A percentile compares a stretch with the other conserved stretches of the same genome.
Conservation (phyloP, 92 coral and sea anemone species). For the Heteractis magnifica region DNA sequence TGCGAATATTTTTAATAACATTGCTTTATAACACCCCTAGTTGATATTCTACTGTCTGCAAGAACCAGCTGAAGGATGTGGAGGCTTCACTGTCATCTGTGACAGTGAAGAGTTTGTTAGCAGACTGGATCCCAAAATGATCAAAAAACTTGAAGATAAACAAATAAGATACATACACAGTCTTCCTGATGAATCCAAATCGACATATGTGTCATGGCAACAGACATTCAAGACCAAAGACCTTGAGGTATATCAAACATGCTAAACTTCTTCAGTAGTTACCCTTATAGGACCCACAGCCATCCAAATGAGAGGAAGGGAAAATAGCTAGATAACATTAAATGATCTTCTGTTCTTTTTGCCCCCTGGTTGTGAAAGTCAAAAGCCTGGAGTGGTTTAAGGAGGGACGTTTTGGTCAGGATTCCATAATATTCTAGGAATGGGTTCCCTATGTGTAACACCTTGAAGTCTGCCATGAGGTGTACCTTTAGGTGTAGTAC, state of each 20-base stretch:
- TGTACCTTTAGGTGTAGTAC: too few relatives aligned
- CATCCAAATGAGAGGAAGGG: too few relatives aligned
- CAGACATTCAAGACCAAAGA: slow-evolving; percentile 56
- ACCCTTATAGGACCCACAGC: too few relatives aligned
- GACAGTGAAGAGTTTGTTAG: slow-evolving; percentile 49
- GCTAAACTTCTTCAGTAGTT: background rate
- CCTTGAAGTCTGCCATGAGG: too few relatives aligned
- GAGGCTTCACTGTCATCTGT: slow-evolving; percentile 68
- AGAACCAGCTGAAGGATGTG: slow-evolving; percentile 69
- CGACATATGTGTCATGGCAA: slow-evolving; percentile 64
- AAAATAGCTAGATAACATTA: too few relatives aligned
- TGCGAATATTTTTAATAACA: background rate
- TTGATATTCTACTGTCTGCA: slow-evolving; percentile 48
- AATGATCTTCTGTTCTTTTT: too few relatives aligned
- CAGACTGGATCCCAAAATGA: slow-evolving; percentile 52
- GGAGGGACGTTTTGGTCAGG: too few relatives aligned
- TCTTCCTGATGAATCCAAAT: slow-evolving; percentile 48
- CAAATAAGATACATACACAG: slow-evolving; percentile 40
- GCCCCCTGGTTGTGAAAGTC: too few relatives aligned
- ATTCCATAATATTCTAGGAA: too few relatives aligned
- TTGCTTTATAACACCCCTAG: background rate
- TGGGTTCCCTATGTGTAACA: too few relatives aligned
- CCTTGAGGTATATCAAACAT: slow-evolving; percentile 18
- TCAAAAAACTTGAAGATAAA: slow-evolving; percentile 49
- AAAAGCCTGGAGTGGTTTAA: too few relatives aligned